These are phyloP conservation scores for Nebria brevicollis DNA, from an alignment of 2,888 invertebrate genomes.

Conservation along the genomic window DNA sequence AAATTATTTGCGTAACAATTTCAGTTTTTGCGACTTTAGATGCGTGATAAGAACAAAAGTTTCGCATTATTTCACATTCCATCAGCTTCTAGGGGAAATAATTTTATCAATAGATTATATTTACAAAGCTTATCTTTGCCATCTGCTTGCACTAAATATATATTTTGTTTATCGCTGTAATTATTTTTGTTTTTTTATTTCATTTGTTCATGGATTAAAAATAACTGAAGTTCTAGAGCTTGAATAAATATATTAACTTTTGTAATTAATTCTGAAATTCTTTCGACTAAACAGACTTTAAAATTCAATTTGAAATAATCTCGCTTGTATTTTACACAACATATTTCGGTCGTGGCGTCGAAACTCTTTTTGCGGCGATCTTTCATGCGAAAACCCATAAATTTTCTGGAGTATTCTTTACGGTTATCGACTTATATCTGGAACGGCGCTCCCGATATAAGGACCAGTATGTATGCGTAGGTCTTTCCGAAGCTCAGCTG, in stretches of 20 bases:
- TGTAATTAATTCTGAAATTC: too few species aligned
- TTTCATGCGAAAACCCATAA: not conserved
- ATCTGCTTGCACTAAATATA: not conserved
- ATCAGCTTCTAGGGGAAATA: too few species aligned
- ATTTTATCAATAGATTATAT: not conserved
- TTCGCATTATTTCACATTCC: not conserved
- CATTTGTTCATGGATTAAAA: too few species aligned
- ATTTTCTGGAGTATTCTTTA: not conserved
- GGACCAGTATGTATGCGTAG: not conserved
- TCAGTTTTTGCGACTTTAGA: not conserved
- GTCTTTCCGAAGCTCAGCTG: not conserved
- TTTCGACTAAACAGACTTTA: too few species aligned
- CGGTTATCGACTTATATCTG: not conserved
- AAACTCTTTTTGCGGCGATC: not conserved
- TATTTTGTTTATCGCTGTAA: not conserved
- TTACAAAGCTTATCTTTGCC: not conserved
- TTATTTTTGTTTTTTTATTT: not conserved
- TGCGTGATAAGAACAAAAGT: not conserved
- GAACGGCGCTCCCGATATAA: not conserved
- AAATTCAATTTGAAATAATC: too few species aligned
- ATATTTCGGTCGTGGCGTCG: not conserved
- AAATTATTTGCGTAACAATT: not conserved
- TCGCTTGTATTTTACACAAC: too few species aligned
- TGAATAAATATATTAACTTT: too few species aligned
- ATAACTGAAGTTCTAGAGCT: too few species aligned